These are phyloP conservation scores for Octomys mimax DNA, from an alignment of 2,797 vertebrate genomes.

Conservation along the genomic window DNA sequence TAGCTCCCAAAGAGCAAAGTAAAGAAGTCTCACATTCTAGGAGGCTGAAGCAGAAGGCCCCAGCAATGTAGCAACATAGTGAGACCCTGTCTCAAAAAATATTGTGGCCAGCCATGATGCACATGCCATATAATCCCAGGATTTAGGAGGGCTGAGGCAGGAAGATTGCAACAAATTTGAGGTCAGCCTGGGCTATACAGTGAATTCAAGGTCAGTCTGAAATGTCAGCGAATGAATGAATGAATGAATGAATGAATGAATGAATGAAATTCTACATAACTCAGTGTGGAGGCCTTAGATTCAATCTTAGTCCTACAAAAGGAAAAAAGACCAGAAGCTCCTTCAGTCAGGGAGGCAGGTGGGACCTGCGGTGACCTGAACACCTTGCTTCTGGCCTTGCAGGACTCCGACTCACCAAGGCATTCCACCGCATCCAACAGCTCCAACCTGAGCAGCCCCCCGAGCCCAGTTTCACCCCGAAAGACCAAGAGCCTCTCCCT, in stretches of 20 bases:
- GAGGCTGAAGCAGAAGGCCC: neutral
- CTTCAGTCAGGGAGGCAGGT: neutral
- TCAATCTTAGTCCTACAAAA: neutral
- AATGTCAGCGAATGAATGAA: neutral
- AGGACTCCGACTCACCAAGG: slow-evolving; percentile 98
- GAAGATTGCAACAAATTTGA: neutral
- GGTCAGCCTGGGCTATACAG: neutral
- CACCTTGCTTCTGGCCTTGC: slow-evolving; percentile 77
- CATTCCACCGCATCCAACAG: slow-evolving; percentile 99
- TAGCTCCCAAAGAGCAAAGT: neutral
- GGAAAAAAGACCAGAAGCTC: neutral
- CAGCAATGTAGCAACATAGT: neutral
- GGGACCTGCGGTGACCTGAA: accelerated
- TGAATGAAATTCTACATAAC: neutral
- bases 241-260: neutral
- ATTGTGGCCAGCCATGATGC: neutral
- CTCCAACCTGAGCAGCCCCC: slow-evolving; percentile 99
- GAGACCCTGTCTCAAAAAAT: neutral
- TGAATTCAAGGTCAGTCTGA: neutral
- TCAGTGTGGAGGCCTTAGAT: neutral
- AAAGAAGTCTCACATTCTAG: neutral
- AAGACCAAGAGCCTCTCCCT: slow-evolving; percentile 98
- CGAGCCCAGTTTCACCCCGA: slow-evolving; percentile 96
- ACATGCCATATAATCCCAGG: neutral
- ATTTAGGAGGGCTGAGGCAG: neutral